Evolutionary conservation across 2,888 invertebrate genomes (phyloP).

Genomic region (Galeruca laticollis): DNA sequence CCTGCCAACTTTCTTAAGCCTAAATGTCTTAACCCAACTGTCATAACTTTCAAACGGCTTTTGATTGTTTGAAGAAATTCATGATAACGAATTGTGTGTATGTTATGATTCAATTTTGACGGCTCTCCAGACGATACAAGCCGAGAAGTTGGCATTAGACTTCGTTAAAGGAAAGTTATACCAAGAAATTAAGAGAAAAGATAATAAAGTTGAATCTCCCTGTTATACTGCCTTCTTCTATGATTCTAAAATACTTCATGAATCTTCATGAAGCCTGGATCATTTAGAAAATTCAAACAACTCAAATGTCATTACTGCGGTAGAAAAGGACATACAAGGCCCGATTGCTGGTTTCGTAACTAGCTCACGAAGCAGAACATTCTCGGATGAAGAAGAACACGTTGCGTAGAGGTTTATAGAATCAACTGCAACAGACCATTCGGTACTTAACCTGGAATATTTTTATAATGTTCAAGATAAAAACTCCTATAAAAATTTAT

Average conservation of each 20-base stretch:
- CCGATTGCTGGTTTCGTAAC: slow-evolving; percentile 22
- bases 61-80: no score
- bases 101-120: not conserved
- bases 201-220: no score
- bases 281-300: slow-evolving; percentile 5
- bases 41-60: no score
- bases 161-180: slow-evolving; percentile 20
- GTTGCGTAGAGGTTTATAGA: slow-evolving; percentile 11
- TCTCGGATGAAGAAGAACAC: slow-evolving; percentile 15
- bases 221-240: not conserved
- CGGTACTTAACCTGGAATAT: slow-evolving; percentile 1
- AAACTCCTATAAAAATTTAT: slow-evolving; percentile 14
- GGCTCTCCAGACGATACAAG: not conserved
- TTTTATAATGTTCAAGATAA: slow-evolving; percentile 11
- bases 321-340: slow-evolving; percentile 19
- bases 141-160: slow-evolving; percentile 7
- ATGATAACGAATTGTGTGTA: no score
- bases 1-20: no score
- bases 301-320: slow-evolving; percentile 25
- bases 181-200: slow-evolving; percentile 23
- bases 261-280: slow-evolving; percentile 8
- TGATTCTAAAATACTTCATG: not conserved
- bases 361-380: slow-evolving; percentile 20
- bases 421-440: slow-evolving; percentile 9
- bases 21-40: no score